phyloP scores from a whole-genome alignment of 2,888 invertebrate genomes.

The Torymus texanus region DNA sequence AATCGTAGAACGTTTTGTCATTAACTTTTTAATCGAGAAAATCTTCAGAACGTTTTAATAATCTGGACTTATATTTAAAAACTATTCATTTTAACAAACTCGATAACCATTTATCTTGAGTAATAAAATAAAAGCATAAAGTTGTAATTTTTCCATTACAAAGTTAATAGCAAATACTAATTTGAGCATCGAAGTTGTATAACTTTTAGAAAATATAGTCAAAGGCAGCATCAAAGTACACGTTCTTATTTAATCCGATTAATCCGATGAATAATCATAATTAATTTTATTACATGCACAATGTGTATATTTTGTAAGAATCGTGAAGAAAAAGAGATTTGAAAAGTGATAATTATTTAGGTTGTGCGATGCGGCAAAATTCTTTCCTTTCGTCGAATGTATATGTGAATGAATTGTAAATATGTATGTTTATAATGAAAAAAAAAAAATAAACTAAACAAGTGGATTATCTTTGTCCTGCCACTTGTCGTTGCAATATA shows the following conservation, averaged over 20 bases:
- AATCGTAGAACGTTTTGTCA: conserved; percentile 45
- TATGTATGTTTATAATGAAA: conserved; percentile 46
- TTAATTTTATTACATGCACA: conserved; percentile 22
- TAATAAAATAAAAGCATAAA: too few species aligned
- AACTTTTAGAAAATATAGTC: conserved; percentile 46
- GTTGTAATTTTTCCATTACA: background rate
- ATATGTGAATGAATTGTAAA: conserved; percentile 48
- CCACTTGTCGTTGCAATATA: conserved; percentile 33
- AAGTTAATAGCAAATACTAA: background rate
- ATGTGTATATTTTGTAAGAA: conserved; percentile 34
- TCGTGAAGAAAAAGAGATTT: conserved; percentile 2
- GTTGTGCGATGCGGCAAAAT: conserved; percentile 8
- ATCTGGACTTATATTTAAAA: too few species aligned
- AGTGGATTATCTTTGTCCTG: conserved; percentile 10
- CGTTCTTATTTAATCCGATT: conserved; percentile 34
- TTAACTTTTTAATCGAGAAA: conserved; percentile 1
- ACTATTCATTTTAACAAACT: too few species aligned
- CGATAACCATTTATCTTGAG: too few species aligned
- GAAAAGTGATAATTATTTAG: conserved; percentile 20
- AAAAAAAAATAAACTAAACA: conserved; percentile 23
- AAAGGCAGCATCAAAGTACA: conserved; percentile 37
- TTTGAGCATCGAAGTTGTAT: conserved; percentile 44
- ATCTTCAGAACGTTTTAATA: too few species aligned
- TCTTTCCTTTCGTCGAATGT: conserved; percentile 27
- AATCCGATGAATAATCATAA: conserved; percentile 17